Conservation (phyloP, 2,113 vertebrate species). For the Etheostoma spectabile region DNA sequence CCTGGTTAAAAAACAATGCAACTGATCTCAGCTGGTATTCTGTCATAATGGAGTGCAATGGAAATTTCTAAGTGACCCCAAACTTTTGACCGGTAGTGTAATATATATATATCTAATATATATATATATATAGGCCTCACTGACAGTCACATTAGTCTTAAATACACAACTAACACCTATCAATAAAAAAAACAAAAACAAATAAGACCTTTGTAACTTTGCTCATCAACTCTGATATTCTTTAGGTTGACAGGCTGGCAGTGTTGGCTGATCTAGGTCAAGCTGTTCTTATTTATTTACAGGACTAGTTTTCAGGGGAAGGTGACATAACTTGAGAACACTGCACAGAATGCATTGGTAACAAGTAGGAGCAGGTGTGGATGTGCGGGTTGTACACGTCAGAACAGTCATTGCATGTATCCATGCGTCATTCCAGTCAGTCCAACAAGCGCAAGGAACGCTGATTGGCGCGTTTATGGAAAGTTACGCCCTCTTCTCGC, state of each 20-base stretch:
- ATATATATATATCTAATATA: too few species aligned
- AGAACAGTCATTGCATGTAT: background rate
- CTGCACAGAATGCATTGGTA: accelerated
- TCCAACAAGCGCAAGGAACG: background rate
- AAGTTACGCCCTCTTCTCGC: background rate
- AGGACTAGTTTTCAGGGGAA: background rate
- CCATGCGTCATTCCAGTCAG: background rate
- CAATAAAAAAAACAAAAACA: too few species aligned
- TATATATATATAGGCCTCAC: too few species aligned
- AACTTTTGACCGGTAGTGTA: too few species aligned
- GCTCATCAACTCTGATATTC: background rate
- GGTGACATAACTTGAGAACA: background rate
- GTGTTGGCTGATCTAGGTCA: background rate
- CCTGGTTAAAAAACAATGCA: too few species aligned
- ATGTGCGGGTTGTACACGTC: background rate
- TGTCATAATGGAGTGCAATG: too few species aligned
- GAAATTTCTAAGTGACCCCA: too few species aligned
- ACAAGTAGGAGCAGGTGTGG: background rate
- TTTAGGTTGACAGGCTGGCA: background rate
- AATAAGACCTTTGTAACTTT: too few species aligned
- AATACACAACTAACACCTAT: too few species aligned
- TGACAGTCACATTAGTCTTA: too few species aligned
- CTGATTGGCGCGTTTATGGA: conserved; percentile 37
- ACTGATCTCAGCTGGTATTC: too few species aligned
- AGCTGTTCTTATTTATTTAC: background rate